phyloP scores from a whole-genome alignment of 2,888 invertebrate genomes.

The Cheilosia soror region DNA sequence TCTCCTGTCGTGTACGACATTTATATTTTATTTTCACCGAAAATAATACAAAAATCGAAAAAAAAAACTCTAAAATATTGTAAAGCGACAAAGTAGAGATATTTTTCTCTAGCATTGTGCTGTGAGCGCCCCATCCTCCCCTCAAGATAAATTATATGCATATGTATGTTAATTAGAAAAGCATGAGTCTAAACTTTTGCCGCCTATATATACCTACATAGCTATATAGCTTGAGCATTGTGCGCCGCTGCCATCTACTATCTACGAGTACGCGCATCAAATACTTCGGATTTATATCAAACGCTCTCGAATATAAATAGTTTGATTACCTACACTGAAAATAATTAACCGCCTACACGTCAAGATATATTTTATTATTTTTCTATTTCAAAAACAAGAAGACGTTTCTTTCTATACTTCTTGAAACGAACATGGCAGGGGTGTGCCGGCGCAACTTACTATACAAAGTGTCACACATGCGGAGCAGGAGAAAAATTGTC shows the following conservation, averaged over 20 bases:
- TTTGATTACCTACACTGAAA: slow-evolving; percentile 76
- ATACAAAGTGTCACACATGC: slow-evolving; percentile 14
- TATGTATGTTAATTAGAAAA: slow-evolving; percentile 75
- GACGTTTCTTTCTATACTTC: slow-evolving; percentile 35
- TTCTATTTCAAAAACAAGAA: slow-evolving; percentile 72
- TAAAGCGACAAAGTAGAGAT: slow-evolving; percentile 30
- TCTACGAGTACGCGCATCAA: slow-evolving; percentile 49
- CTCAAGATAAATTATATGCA: slow-evolving; percentile 66
- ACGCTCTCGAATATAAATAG: slow-evolving; percentile 75
- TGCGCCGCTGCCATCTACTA: no score
- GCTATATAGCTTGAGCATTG: slow-evolving; percentile 26
- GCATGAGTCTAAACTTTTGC: slow-evolving; percentile 71
- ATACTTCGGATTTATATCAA: slow-evolving; percentile 68
- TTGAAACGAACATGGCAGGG: slow-evolving; percentile 18
- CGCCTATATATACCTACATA: slow-evolving; percentile 33
- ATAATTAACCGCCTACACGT: slow-evolving; percentile 76
- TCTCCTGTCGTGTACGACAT: slow-evolving; percentile 67
- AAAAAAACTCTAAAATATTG: slow-evolving; percentile 20
- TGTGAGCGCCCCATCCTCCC: background rate
- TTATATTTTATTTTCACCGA: slow-evolving; percentile 58
- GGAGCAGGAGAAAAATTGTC: slow-evolving; percentile 47
- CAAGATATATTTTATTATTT: slow-evolving; percentile 74
- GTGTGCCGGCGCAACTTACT: slow-evolving; percentile 14
- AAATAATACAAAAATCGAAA: slow-evolving; percentile 24
- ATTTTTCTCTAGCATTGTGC: background rate